A percentile compares a stretch with the other conserved stretches of the same genome.
phyloP scores from a whole-genome alignment of 2,888 invertebrate species.

The Rapana venosa region DNA sequence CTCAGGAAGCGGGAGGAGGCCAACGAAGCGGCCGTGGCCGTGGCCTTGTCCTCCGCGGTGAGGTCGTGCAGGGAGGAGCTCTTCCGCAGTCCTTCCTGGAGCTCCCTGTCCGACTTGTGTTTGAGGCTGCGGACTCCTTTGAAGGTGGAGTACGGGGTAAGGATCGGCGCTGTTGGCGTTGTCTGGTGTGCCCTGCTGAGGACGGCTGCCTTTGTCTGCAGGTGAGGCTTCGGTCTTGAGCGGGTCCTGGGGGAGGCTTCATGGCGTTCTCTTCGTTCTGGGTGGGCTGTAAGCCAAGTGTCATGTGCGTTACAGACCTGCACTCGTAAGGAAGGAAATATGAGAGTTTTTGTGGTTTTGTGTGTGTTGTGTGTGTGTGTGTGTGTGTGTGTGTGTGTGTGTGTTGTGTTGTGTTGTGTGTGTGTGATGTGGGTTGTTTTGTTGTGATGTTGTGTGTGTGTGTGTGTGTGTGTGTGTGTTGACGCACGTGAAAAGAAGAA shows the following conservation, averaged over 20 bases:
- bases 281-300: background rate
- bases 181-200: background rate
- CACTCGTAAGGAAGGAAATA: no score
- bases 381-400: no score
- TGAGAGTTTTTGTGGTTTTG: no score
- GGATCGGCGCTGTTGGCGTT: background rate
- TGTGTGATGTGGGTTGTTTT: no score
- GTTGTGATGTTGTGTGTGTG: no score
- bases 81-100: constrained; percentile 74
- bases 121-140: constrained; percentile 75
- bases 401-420: no score
- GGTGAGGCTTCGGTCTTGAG: background rate
- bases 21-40: constrained; percentile 59
- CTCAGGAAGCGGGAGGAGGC: constrained; percentile 67
- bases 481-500: no score
- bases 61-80: constrained; percentile 76
- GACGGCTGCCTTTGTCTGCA: background rate
- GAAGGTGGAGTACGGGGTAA: constrained; percentile 68
- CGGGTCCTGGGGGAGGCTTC: background rate
- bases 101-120: constrained; percentile 72
- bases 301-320: no score
- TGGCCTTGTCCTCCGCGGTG: constrained; percentile 58
- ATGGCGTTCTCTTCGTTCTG: constrained; percentile 27
- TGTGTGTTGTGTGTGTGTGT: no score
- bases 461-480: no score